Evolutionary conservation across 2,888 invertebrate species (phyloP).

Genomic region (Schizaphis graminum): DNA sequence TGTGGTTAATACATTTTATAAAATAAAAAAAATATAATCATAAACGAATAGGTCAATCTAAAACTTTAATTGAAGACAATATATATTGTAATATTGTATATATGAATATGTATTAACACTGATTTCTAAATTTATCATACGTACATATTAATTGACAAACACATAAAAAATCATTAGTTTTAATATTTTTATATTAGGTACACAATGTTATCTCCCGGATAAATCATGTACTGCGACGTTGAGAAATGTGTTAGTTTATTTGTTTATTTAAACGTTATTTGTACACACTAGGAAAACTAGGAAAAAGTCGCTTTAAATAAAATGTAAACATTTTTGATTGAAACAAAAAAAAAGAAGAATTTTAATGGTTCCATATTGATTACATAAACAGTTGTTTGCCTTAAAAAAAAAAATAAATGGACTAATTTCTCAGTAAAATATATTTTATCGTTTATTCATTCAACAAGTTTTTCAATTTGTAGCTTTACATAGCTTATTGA

Average conservation of each 20-base stretch:
- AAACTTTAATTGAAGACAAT: background rate
- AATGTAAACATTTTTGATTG: background rate
- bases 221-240: background rate
- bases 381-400: background rate
- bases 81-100: background rate
- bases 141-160: background rate
- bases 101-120: background rate
- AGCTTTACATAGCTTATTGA: background rate
- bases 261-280: background rate
- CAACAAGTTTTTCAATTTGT: background rate
- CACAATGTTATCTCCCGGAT: background rate
- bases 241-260: background rate
- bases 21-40: background rate
- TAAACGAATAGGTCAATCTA: background rate
- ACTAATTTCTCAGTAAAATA: background rate
- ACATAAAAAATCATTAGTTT: background rate
- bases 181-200: background rate
- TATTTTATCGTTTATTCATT: conserved; percentile 8
- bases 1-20: no score
- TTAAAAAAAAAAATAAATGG: background rate
- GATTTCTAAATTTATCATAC: background rate
- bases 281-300: background rate
- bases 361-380: background rate
- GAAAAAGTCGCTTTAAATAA: background rate
- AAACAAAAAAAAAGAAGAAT: background rate